These are phyloP conservation scores for Brachionus asplanchnoidis DNA, from an alignment of 1,140 invertebrate genomes.

Conservation along the genomic window DNA sequence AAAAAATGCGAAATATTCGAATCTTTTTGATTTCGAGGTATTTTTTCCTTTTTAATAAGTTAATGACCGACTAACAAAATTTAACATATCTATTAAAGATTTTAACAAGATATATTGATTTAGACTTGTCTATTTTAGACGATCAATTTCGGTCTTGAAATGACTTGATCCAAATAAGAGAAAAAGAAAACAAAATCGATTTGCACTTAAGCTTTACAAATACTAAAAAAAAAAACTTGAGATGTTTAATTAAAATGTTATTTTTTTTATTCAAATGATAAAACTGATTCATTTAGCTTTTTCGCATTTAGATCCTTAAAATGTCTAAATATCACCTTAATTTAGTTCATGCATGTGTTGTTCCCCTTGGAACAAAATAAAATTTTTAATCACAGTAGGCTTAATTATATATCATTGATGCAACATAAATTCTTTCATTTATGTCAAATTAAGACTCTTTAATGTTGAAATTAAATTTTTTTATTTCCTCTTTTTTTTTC, in stretches of 20 bases:
- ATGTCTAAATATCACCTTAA: not conserved
- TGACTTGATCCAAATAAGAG: conserved; percentile 1
- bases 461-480: not conserved
- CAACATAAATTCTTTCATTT: not conserved
- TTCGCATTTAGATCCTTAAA: not conserved
- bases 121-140: conserved; percentile 1
- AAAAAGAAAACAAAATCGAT: not conserved
- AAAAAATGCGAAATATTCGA: conserved; percentile 1
- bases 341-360: not conserved
- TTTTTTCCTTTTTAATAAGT: not conserved
- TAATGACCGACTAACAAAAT: conserved; percentile 10
- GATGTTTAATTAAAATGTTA: conserved; percentile 38
- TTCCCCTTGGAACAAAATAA: not conserved
- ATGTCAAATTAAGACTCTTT: not conserved
- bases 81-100: not conserved
- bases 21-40: not conserved
- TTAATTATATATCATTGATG: not conserved
- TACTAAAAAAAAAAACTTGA: not conserved
- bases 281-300: not conserved
- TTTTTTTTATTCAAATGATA: not conserved
- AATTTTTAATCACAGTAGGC: not conserved
- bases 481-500: not conserved
- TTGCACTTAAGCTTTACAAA: conserved; percentile 19
- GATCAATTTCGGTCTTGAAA: not conserved
- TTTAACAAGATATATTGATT: conserved; percentile 1